Conservation (phyloP, 2,797 vertebrate species). For the Lacerta viridis region DNA sequence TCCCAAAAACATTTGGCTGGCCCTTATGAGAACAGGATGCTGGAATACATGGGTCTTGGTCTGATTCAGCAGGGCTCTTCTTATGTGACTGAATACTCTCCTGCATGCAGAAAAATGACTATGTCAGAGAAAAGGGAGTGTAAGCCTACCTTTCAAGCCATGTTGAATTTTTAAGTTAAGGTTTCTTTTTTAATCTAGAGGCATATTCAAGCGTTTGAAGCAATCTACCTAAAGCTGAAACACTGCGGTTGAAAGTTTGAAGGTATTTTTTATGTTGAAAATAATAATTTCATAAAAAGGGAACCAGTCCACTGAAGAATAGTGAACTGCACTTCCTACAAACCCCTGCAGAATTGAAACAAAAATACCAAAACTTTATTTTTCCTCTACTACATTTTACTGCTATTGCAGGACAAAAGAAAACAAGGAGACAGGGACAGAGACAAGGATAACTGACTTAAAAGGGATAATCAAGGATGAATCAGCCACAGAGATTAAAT, state of each 20-base stretch:
- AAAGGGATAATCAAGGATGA: not conserved
- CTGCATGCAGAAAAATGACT: not conserved
- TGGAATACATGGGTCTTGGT: too few relatives aligned
- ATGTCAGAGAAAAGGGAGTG: not conserved
- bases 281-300: not conserved
- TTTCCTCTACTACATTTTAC: not conserved
- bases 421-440: not conserved
- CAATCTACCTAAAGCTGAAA: not conserved
- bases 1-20: too few relatives aligned
- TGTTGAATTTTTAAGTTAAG: not conserved
- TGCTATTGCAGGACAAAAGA: not conserved
- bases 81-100: not conserved
- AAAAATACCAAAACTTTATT: not conserved
- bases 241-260: not conserved
- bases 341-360: not conserved
- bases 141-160: not conserved
- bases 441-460: slow-evolving; percentile 2
- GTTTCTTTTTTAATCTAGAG: not conserved
- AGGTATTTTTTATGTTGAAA: slow-evolving; percentile 19
- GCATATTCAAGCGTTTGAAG: not conserved
- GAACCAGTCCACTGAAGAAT: not conserved
- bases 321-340: not conserved
- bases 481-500: not conserved
- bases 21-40: too few relatives aligned
- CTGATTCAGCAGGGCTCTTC: too few relatives aligned